These are phyloP conservation scores for Brachyalestes nurse DNA, from an alignment of 2,797 vertebrate species.

Conservation along the genomic window DNA sequence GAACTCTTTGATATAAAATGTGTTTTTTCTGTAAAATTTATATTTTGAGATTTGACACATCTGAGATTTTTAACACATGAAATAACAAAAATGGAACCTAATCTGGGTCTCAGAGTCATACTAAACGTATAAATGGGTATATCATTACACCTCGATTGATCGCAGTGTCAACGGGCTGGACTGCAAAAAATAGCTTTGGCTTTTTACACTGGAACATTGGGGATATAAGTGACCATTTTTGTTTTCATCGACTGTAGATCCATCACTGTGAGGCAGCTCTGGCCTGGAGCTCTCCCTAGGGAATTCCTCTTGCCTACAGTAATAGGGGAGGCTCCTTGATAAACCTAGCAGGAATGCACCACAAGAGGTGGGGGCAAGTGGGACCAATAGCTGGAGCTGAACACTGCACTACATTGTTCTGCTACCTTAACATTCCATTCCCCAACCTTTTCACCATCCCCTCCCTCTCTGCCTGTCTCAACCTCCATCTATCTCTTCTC, in stretches of 20 bases:
- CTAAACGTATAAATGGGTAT: background rate
- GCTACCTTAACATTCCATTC: conserved; percentile 79
- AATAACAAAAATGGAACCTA: background rate
- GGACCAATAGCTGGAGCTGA: conserved; percentile 60
- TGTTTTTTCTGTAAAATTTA: background rate
- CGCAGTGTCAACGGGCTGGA: background rate
- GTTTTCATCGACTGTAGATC: conserved; percentile 67
- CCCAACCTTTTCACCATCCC: conserved; percentile 71
- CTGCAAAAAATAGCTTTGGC: background rate
- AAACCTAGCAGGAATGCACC: conserved; percentile 80
- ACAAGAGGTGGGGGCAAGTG: conserved; percentile 60
- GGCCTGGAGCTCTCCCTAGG: conserved; percentile 71
- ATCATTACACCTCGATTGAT: background rate
- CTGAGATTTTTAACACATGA: background rate
- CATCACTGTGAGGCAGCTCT: conserved; percentile 67
- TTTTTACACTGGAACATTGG: background rate
- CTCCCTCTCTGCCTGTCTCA: conserved; percentile 50
- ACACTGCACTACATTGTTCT: conserved; percentile 81
- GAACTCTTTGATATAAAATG: background rate
- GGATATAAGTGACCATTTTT: conserved; percentile 23
- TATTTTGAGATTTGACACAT: background rate
- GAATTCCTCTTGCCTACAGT: conserved; percentile 78
- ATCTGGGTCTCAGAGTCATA: background rate
- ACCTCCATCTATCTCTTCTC: conserved; percentile 45
- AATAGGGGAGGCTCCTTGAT: conserved; percentile 74